Evolutionary conservation across 2,888 invertebrate species (phyloP), one percentile per base, ranked within the genome.

Genomic region (Cephalotes varians): DNA sequence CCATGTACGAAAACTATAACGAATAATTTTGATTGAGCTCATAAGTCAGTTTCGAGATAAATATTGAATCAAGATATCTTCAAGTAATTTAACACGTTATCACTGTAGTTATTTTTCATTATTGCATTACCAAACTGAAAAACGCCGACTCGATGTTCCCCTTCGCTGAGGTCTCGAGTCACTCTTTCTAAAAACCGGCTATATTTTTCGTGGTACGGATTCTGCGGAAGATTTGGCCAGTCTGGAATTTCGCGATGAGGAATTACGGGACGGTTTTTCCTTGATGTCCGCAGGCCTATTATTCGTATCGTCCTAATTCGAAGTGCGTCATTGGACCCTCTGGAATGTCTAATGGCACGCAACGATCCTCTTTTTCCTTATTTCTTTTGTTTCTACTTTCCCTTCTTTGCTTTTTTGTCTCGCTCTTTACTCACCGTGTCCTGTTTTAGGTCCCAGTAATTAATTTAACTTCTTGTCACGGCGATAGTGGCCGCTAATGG

Each of bases 391-490:
- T 77, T 49, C 65, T 37, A 7, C 28, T 51, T n/a, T 69, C 18
- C 34, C 56, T 34, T 44, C 64, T 10, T 47, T 18, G 25, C 51
- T 76, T 71, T 69, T 81, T 81, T 80, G 73, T 79, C 81, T 67
- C 79, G 72, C 74, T 67, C 83, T 60, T 77, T 67, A 54, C 40
- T 64, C 77, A 84, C 84, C 84, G 74, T 81, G 71, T 82, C 74
- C 83, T 37, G 82, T 74, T 85, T 82, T 65, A 87, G 83, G 87
- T 86, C 90, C 91, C 88, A 88, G 93, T 94, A 94, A 94, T 94
- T 94, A 94, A 94, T 94, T 94, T 94, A 94, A 94, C 93, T 94
- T 94, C 92, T 94, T 94, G 93, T 92, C 91, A 86, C 88, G 86
- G 85, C 90, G 90, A 92, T 91, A 91, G 92, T 92, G 91, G 92